Evolutionary conservation across 1,140 invertebrate species (phyloP).

Genomic region (Drosophila hydei): DNA sequence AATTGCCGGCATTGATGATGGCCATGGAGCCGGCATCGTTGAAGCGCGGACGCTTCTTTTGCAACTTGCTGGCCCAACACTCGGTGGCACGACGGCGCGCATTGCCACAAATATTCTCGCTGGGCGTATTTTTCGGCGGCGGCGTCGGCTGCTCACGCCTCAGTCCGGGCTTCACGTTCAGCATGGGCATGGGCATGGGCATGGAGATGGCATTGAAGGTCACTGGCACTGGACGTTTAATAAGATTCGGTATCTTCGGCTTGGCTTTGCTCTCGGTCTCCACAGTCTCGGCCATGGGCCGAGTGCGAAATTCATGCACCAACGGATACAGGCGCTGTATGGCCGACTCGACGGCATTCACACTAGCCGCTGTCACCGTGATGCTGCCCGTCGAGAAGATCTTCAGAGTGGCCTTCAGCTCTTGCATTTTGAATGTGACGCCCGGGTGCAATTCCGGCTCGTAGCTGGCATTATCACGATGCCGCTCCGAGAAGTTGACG

Average conservation of each 20-base stretch:
- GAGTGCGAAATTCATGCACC: conserved; percentile 95
- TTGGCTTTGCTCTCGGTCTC: background rate
- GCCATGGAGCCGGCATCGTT: conserved; percentile 26
- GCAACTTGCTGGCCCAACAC: conserved; percentile 61
- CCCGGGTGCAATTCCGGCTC: conserved; percentile 99
- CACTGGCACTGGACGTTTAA: background rate
- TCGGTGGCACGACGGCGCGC: conserved; percentile 66
- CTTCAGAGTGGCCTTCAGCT: conserved; percentile 96
- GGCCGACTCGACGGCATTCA: conserved; percentile 93
- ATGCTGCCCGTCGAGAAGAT: conserved; percentile 99
- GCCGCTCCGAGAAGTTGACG: conserved; percentile 92
- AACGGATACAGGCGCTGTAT: conserved; percentile 97
- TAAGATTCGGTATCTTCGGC: too few species aligned
- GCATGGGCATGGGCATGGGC: background rate
- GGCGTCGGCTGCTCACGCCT: background rate
- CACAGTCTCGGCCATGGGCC: conserved; percentile 86
- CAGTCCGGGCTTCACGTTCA: background rate
- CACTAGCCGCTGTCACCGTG: conserved; percentile 96
- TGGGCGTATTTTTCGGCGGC: background rate
- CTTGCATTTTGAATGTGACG: conserved; percentile 95
- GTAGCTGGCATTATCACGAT: conserved; percentile 94
- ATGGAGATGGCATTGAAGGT: background rate
- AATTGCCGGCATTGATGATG: background rate
- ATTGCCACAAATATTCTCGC: conserved; percentile 26
- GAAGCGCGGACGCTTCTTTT: conserved; percentile 61